Evolutionary conservation across 2,888 invertebrate genomes (phyloP).

Genomic region (Hirudinaria manillensis): DNA sequence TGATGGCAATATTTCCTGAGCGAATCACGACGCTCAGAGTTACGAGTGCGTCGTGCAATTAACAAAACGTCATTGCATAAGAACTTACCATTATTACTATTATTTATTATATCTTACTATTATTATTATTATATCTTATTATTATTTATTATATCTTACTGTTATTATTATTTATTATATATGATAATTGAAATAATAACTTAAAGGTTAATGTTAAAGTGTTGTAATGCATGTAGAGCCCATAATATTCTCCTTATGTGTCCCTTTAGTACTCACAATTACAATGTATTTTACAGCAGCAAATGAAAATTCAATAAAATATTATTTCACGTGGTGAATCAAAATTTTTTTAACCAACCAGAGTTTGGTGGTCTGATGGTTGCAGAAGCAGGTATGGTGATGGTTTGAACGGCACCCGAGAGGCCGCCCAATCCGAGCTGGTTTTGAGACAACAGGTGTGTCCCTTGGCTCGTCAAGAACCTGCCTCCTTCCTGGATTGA

Average conservation of each 20-base stretch:
- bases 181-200: too few relatives aligned
- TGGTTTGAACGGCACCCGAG: not conserved
- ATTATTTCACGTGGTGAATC: not conserved
- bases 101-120: too few relatives aligned
- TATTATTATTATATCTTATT: too few relatives aligned
- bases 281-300: not conserved
- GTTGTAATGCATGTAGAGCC: too few relatives aligned
- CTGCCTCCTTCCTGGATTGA: conserved; percentile 1
- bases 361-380: not conserved
- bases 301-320: too few relatives aligned
- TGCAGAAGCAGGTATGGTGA: conserved; percentile 13
- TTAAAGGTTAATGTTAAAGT: too few relatives aligned
- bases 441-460: not conserved
- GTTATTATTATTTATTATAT: too few relatives aligned
- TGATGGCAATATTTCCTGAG: not conserved
- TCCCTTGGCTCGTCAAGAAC: conserved; percentile 4
- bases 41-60: too few relatives aligned
- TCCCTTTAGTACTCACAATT: not conserved
- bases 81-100: too few relatives aligned
- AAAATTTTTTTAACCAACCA: not conserved
- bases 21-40: not conserved
- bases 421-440: conserved; percentile 9
- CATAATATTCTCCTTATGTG: not conserved
- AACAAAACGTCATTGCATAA: too few relatives aligned
- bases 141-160: too few relatives aligned